phyloP scores from a whole-genome alignment of 2,797 vertebrate genomes.

The Thaleichthys pacificus region DNA sequence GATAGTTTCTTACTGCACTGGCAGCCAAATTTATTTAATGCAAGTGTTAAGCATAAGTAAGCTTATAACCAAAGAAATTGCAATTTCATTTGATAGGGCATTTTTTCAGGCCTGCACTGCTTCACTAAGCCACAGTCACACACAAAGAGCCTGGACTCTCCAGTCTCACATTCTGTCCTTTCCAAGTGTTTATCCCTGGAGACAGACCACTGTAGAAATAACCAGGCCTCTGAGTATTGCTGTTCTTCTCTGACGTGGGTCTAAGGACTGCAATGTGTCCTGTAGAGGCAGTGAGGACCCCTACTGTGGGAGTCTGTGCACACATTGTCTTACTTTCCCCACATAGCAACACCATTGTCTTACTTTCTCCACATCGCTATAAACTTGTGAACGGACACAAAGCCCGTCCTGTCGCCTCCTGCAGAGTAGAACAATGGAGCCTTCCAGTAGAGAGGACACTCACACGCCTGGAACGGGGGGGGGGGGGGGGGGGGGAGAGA shows the following conservation, averaged over 20 bases:
- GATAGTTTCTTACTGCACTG: too few relatives aligned
- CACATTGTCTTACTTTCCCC: too few relatives aligned
- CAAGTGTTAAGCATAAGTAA: too few relatives aligned
- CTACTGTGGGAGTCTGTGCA: slow-evolving; percentile 24
- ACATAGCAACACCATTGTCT: slow-evolving; percentile 69
- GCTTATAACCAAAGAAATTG: too few relatives aligned
- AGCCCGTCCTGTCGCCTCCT: slow-evolving; percentile 92
- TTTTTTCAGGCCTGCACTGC: too few relatives aligned
- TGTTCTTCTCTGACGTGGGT: slow-evolving; percentile 28
- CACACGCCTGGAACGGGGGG: slow-evolving; percentile 80
- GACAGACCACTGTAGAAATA: slow-evolving; percentile 22
- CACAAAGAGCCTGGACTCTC: slow-evolving; percentile 36
- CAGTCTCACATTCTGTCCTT: neutral
- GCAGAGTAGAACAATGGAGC: slow-evolving; percentile 89
- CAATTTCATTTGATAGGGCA: too few relatives aligned
- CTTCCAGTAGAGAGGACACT: slow-evolving; percentile 96
- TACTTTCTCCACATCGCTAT: slow-evolving; percentile 98
- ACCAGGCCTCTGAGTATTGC: slow-evolving; percentile 18
- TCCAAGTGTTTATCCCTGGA: slow-evolving; percentile 13
- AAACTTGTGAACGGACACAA: slow-evolving; percentile 94
- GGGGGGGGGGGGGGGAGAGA: too few relatives aligned
- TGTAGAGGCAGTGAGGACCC: slow-evolving; percentile 16
- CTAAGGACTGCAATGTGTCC: neutral
- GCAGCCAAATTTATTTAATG: too few relatives aligned
- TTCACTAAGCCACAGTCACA: slow-evolving; percentile 11